Base-by-base conservation (phyloP, 2,888 invertebrate genomes). In the Athetis lepigone region DNA sequence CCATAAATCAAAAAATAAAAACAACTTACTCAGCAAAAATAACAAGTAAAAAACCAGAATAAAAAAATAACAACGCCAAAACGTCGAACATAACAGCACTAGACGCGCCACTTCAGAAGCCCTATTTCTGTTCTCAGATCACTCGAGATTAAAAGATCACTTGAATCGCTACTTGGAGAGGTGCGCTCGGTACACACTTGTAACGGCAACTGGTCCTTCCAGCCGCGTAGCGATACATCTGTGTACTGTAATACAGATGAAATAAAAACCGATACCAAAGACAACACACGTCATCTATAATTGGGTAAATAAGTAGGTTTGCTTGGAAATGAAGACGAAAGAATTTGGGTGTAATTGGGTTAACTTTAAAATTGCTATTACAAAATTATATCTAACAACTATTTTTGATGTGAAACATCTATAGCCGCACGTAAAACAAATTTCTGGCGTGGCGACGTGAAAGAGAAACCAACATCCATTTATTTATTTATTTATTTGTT, bases 131-230 rank as follows among this genome's bases (percentile, higher is more conserved):
- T 56, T 60, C 25, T n/a, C 45, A 56, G 54, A 59, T 49, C 65
- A 80, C 68, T 79, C 61, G 61, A 78, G 72, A 79, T 68, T 54
- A 61, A 49, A 54, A 64, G 36, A 59, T 49, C 78, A 73, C 78
- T 80, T 70, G 71, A 70, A 37, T 43, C 52, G 52, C 47, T 52
- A 21, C 33, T 42, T 64, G 64, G 64, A 81, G 75, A 80, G 80
- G 82, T 81, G 80, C 63, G 79, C 51, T 68, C 79, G 29, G 45
- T 40, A 52, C 77, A 60, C 80, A 71, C 76, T 66, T 68, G 69
- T 73, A 56, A 25, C 57, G 55, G 57, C 65, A 66, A 81, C 77
- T 81, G 80, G 58, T 68, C 67, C 73, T 79, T 73, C 73, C 49
- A 79, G 70, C 51, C 66, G 70, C 66, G 65, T 59, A 55, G 36